phyloP scores from a whole-genome alignment of 2,113 vertebrate genomes.

The Prunella himalayana region DNA sequence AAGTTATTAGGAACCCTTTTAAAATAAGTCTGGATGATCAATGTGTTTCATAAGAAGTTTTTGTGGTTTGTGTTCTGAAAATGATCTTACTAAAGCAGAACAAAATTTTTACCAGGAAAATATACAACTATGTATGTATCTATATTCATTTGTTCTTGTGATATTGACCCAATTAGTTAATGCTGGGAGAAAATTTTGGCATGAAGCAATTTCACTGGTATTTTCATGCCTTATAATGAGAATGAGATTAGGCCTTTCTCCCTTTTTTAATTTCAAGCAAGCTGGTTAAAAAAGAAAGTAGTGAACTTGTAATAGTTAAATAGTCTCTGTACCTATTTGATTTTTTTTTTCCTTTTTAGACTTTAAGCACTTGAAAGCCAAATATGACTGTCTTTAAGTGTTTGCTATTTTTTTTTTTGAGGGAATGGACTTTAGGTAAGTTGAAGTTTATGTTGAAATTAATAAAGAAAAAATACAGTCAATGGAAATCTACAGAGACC shows the following conservation, averaged over 20 bases:
- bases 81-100: background rate
- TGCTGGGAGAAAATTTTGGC: background rate
- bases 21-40: background rate
- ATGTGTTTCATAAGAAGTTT: background rate
- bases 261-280: background rate
- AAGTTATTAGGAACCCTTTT: background rate
- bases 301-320: background rate
- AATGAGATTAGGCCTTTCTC: background rate
- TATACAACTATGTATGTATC: background rate
- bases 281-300: background rate
- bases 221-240: background rate
- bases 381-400: background rate
- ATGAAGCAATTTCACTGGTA: rapidly evolving
- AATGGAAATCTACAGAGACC: background rate
- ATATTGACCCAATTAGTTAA: background rate
- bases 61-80: background rate
- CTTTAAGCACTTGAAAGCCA: background rate
- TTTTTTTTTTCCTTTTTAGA: background rate
- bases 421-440: background rate
- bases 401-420: background rate
- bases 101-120: background rate
- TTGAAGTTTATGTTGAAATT: background rate
- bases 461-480: background rate
- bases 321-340: rapidly evolving
- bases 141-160: background rate